These are phyloP conservation scores for Oreochromis tanganicae DNA, from an alignment of 2,113 vertebrate genomes.

Conservation along the genomic window DNA sequence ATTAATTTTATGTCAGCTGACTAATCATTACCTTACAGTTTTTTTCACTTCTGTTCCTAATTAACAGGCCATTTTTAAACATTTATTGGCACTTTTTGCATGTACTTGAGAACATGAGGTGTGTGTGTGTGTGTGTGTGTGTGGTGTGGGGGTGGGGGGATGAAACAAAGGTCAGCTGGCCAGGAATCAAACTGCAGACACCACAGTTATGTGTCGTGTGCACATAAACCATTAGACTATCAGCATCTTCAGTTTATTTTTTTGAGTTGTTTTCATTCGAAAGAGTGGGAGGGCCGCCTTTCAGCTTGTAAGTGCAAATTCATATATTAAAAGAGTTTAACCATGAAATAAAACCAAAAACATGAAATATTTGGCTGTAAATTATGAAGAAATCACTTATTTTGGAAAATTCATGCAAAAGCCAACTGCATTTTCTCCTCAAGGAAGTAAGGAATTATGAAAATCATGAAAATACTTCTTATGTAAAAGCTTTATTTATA, in stretches of 20 bases:
- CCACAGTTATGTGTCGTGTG: background rate
- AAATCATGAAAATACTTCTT: background rate
- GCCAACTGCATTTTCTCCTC: background rate
- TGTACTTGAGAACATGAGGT: background rate
- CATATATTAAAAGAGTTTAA: background rate
- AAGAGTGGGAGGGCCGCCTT: accelerated
- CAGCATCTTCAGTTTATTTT: background rate
- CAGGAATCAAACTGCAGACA: background rate
- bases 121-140: background rate
- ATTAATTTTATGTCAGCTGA: background rate
- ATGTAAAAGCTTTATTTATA: background rate
- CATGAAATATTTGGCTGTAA: background rate
- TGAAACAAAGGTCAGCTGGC: background rate
- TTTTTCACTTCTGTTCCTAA: background rate
- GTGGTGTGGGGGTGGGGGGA: background rate
- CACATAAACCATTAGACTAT: background rate
- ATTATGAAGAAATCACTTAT: background rate
- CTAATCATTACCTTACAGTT: background rate
- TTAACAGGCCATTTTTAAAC: background rate
- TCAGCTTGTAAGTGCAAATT: background rate
- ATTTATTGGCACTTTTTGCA: background rate
- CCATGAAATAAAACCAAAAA: background rate
- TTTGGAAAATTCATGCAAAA: background rate
- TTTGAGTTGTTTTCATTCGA: background rate
- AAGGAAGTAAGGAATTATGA: background rate